Conservation (phyloP, 2,797 vertebrate species). For the Crocidura indochinensis region DNA sequence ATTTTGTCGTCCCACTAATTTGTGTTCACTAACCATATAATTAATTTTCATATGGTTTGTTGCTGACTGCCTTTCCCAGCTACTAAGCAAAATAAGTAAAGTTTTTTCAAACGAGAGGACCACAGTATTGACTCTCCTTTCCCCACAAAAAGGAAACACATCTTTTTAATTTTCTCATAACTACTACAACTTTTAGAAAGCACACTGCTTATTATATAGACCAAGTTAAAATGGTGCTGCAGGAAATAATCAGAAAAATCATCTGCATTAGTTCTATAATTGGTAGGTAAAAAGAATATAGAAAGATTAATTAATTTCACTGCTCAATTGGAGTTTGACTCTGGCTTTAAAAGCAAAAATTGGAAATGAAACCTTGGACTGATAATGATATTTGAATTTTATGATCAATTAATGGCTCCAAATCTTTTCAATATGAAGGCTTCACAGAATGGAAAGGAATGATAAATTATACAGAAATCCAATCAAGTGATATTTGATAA, state of each 20-base stretch:
- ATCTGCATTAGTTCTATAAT: constrained; percentile 40
- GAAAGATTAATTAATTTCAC: constrained; percentile 77
- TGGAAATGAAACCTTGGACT: constrained; percentile 73
- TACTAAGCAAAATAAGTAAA: constrained; percentile 51
- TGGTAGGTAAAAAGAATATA: constrained; percentile 52
- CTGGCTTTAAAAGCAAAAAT: constrained; percentile 67
- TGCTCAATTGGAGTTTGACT: constrained; percentile 61
- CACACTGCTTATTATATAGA: background rate
- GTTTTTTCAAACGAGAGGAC: background rate
- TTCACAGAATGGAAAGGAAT: constrained; percentile 47
- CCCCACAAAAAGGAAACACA: background rate
- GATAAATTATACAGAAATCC: constrained; percentile 7
- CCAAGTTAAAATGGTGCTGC: constrained; percentile 13
- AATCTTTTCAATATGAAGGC: constrained; percentile 50
- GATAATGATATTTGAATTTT: constrained; percentile 61
- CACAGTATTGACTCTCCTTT: background rate
- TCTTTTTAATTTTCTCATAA: background rate
- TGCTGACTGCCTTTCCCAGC: background rate
- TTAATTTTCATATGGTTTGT: constrained; percentile 5
- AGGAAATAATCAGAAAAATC: constrained; percentile 58
- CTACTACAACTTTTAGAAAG: constrained; percentile 16
- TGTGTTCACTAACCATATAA: background rate
- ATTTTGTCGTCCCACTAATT: background rate
- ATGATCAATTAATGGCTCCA: constrained; percentile 72
- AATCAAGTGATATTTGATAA: constrained; percentile 37